Evolutionary conservation across 1,140 invertebrate genomes (phyloP).

Genomic region (Zaprionus nigranus): DNA sequence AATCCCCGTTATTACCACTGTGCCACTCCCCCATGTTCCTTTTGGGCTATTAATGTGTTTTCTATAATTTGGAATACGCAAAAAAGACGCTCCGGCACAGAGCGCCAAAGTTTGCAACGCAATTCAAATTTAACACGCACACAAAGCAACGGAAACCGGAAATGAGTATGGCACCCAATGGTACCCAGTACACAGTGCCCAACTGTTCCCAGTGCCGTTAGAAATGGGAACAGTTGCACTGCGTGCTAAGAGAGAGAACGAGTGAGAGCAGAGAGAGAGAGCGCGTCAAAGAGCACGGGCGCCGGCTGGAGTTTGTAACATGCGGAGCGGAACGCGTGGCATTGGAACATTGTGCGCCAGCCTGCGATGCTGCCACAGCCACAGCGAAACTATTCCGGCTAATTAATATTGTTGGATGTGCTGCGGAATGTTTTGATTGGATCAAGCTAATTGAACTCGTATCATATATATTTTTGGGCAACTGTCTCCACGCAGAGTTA

Average conservation of each 20-base stretch:
- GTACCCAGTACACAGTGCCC: constrained; percentile 36
- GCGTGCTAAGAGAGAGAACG: constrained; percentile 8
- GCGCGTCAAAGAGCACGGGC: background rate
- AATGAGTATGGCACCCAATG: constrained; percentile 74
- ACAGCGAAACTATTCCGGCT: constrained; percentile 49
- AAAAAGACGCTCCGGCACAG: constrained; percentile 35
- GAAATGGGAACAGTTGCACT: constrained; percentile 12
- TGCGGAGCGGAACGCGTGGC: constrained; percentile 42
- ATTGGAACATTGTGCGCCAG: constrained; percentile 50
- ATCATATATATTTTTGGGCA: background rate
- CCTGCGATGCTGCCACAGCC: constrained; percentile 1
- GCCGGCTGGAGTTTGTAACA: constrained; percentile 23
- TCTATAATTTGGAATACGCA: constrained; percentile 74
- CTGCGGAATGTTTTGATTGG: constrained; percentile 29
- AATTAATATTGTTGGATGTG: constrained; percentile 43
- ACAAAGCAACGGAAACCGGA: constrained; percentile 81
- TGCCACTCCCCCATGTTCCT: constrained; percentile 5
- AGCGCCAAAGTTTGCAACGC: constrained; percentile 63
- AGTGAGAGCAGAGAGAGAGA: background rate
- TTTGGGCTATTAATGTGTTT: constrained; percentile 66
- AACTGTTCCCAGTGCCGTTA: constrained; percentile 21
- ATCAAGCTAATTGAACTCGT: constrained; percentile 12
- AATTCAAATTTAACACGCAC: constrained; percentile 78
- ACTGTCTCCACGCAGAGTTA: background rate
- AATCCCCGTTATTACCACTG: background rate